Conservation (phyloP, 2,113 vertebrate species). For the Hippocampus zosterae region DNA sequence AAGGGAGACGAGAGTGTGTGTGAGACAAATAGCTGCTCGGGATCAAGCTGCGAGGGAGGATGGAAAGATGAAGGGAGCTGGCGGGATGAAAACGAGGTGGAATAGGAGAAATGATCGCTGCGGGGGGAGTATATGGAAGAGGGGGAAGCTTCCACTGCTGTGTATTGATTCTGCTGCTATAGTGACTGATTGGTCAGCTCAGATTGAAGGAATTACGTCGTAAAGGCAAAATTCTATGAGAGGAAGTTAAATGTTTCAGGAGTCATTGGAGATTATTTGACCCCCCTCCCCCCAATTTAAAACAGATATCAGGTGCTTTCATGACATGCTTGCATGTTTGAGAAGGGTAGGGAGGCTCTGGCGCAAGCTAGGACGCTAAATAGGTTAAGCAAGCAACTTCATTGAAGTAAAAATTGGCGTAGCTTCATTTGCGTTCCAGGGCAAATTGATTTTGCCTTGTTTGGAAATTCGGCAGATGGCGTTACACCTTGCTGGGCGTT, state of each 20-base stretch:
- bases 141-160: slow-evolving; percentile 9
- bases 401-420: too few relatives aligned
- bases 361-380: too few relatives aligned
- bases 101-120: neutral
- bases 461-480: too few relatives aligned
- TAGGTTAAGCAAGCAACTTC: too few relatives aligned
- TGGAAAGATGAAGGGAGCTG: slow-evolving; percentile 26
- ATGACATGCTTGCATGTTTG: too few relatives aligned
- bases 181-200: slow-evolving; percentile 42
- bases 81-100: slow-evolving; percentile 20
- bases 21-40: neutral
- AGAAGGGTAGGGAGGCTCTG: too few relatives aligned
- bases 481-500: too few relatives aligned
- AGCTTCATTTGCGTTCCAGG: too few relatives aligned
- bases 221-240: neutral
- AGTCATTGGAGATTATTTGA: too few relatives aligned
- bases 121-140: neutral
- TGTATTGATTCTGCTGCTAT: slow-evolving; percentile 38
- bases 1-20: slow-evolving; percentile 5
- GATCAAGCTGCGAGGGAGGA: slow-evolving; percentile 2
- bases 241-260: neutral
- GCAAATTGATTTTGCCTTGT: too few relatives aligned
- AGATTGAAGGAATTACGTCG: neutral
- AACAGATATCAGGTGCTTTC: too few relatives aligned
- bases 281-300: too few relatives aligned